Evolutionary conservation across 2,113 vertebrate species (phyloP), one percentile per base, ranked within the genome.

Genomic region (Chionis minor): DNA sequence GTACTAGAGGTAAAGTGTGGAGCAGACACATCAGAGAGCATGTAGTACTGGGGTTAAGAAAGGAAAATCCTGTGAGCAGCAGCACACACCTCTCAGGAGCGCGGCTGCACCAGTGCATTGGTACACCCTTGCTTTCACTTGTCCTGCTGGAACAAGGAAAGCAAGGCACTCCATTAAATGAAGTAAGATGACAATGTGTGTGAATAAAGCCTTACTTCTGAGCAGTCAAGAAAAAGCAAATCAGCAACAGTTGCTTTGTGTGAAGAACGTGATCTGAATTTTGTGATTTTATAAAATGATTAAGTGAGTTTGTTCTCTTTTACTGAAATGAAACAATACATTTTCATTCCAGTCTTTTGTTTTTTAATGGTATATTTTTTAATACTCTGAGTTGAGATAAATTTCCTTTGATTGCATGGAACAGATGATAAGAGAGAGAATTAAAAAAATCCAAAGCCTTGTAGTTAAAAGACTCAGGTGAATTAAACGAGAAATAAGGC

Each of bases 381-480:
- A 94, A 95, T 93, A 95, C 86, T 94, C 61, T 55, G 94, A 93
- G 93, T 83, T 92, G 81, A 97, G 97, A 96, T 96, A 96, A 95
- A 96, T 97, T 97, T 96, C 74, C 91, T 97, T 97, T 97, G 96
- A 97, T 96, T 97, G 73, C 59, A 88, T 77, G 83, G 79, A 65
- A 81, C 17, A 59, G 81, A 87, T 65, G 70, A 80, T 77, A 49
- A 95, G 93, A 84, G 88, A 96, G 44, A 85, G 65, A 94, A 81
- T 94, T 90, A 88, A 96, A 96, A 96, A 86, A 58, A 8, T 19
- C 26, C 28, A 45, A 67, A 92, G 56, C 23, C 52, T 83, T 87
- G 70, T 89, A 65, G 83, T 93, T 91, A 80, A 91, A 96, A 97
- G 88, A 82, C 51, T 27, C 55, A 81, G 82, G 89, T 96, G 95